Conservation (phyloP, 1,140 invertebrate species). For the Zaprionus camerounensis region DNA sequence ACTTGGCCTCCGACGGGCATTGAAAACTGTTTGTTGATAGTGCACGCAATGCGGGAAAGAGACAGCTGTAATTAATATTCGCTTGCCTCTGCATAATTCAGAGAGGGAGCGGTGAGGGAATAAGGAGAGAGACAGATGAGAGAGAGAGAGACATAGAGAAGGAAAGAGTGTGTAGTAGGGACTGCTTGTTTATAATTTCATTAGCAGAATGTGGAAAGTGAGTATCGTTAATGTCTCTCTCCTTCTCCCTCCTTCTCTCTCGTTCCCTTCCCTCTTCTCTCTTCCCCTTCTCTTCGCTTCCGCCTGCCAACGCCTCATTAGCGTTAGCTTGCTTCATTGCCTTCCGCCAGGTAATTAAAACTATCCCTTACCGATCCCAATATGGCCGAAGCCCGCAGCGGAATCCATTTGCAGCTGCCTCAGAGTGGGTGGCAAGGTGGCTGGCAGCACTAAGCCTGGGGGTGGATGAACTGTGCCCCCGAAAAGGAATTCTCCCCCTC, state of each 20-base stretch:
- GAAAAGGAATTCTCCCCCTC: neutral
- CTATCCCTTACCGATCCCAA: slow-evolving; percentile 44
- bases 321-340: slow-evolving; percentile 32
- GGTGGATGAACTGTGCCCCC: slow-evolving; percentile 11
- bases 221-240: slow-evolving; percentile 42
- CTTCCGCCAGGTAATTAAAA: slow-evolving; percentile 62
- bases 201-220: slow-evolving; percentile 55
- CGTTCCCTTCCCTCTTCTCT: neutral
- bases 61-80: slow-evolving; percentile 52
- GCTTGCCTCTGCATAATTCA: slow-evolving; percentile 52
- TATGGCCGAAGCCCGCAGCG: slow-evolving; percentile 70
- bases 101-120: neutral
- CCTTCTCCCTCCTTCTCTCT: slow-evolving; percentile 1
- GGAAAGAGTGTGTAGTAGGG: neutral
- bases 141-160: neutral
- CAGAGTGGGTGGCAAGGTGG: slow-evolving; percentile 23
- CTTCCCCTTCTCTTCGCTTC: neutral
- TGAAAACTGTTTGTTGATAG: slow-evolving; percentile 12
- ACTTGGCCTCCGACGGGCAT: slow-evolving; percentile 24
- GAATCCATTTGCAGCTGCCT: slow-evolving; percentile 67
- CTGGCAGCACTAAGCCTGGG: neutral
- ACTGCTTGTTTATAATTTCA: slow-evolving; percentile 64
- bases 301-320: slow-evolving; percentile 46
- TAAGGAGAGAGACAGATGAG: neutral
- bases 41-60: slow-evolving; percentile 55